A percentile compares a stretch with the other conserved stretches of the same genome.
Conservation (phyloP, 2,888 invertebrate genomes). For the Resseliella maxima region DNA sequence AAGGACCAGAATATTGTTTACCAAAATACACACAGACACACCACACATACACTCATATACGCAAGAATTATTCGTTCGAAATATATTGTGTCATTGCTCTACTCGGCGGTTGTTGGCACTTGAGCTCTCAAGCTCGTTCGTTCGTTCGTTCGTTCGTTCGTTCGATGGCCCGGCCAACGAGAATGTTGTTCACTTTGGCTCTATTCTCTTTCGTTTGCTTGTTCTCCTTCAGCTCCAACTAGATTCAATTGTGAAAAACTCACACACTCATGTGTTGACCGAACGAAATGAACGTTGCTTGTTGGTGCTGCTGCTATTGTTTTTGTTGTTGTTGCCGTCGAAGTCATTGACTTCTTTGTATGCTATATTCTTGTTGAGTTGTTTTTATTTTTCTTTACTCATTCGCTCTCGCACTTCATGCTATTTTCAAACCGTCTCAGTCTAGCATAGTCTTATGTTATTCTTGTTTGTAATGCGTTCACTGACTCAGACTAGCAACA, state of each 20-base stretch:
- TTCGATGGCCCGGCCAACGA: slow-evolving; percentile 51
- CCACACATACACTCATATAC: no score
- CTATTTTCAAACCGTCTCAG: not conserved
- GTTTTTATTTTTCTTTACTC: slow-evolving; percentile 27
- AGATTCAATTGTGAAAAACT: not conserved
- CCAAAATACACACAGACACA: not conserved
- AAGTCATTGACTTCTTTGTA: slow-evolving; percentile 51
- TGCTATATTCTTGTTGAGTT: slow-evolving; percentile 41
- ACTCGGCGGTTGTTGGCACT: slow-evolving; percentile 46
- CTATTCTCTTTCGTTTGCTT: slow-evolving; percentile 21
- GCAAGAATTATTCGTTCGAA: no score
- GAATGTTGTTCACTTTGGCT: slow-evolving; percentile 50
- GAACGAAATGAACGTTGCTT: not conserved
- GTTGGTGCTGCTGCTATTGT: no score
- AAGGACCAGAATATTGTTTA: not conserved
- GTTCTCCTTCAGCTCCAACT: slow-evolving; percentile 11
- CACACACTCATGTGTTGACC: slow-evolving; percentile 4
- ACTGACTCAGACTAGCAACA: slow-evolving; percentile 44
- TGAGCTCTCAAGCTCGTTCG: not conserved
- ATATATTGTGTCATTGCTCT: slow-evolving; percentile 31
- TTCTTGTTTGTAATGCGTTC: not conserved
- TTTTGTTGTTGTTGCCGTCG: no score
- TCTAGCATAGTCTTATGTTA: not conserved
- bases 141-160: not conserved
- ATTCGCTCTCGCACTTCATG: not conserved